A percentile compares a stretch with the other conserved stretches of the same genome.
phyloP scores from a whole-genome alignment of 2,888 invertebrate species.

The Thymelicus sylvestris region DNA sequence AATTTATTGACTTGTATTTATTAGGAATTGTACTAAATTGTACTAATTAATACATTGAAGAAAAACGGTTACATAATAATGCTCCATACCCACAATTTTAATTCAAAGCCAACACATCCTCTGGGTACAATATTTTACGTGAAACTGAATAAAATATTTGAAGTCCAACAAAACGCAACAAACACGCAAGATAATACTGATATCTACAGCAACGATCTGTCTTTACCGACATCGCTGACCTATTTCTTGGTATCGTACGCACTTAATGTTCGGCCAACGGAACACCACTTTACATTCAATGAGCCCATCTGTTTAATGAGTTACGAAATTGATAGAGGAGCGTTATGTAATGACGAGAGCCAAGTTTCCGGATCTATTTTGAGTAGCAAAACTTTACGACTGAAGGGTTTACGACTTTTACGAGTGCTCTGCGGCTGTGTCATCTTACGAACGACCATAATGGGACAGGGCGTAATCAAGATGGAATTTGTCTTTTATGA shows the following conservation, averaged over 20 bases:
- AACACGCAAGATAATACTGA: constrained; percentile 5
- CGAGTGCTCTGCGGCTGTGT: neutral
- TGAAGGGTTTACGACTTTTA: constrained; percentile 20
- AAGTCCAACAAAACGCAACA: neutral
- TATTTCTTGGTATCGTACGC: constrained; percentile 24
- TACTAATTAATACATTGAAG: no score
- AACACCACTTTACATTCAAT: constrained; percentile 28
- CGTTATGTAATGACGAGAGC: constrained; percentile 17
- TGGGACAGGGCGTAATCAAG: neutral
- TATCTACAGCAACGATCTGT: constrained; percentile 23
- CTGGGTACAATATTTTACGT: neutral
- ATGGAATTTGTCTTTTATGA: neutral
- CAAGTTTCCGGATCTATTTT: constrained; percentile 4
- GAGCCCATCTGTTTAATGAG: constrained; percentile 24
- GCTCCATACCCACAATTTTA: neutral
- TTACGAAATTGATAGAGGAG: constrained; percentile 21
- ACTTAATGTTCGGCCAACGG: constrained; percentile 23
- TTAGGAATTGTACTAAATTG: no score
- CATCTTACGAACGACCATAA: neutral
- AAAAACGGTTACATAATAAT: neutral
- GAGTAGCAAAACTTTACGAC: constrained; percentile 8
- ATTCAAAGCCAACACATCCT: neutral
- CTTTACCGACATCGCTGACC: constrained; percentile 24
- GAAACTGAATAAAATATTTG: constrained; percentile 3
- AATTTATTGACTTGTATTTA: no score